Evolutionary conservation across 1,140 invertebrate genomes (phyloP).

Genomic region (Leptinotarsa defecta): DNA sequence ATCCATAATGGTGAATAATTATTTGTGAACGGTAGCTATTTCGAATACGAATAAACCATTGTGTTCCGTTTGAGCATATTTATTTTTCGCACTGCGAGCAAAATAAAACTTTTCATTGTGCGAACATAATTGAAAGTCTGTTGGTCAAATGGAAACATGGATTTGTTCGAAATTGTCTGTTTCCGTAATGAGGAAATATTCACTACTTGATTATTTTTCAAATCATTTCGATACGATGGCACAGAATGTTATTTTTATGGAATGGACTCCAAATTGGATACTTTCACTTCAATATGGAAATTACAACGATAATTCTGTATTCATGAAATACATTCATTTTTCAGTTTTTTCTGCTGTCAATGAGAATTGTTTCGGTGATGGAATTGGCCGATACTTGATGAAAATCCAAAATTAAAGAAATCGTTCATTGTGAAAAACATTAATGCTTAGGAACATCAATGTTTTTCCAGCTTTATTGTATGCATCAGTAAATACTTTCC

Average conservation of each 20-base stretch:
- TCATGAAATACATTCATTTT: too few relatives aligned
- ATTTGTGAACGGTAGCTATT: background rate
- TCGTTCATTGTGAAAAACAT: too few relatives aligned
- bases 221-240: background rate
- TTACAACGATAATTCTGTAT: too few relatives aligned
- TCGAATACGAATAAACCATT: background rate
- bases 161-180: background rate
- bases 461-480: too few relatives aligned
- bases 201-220: background rate
- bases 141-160: background rate
- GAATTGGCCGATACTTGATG: too few relatives aligned
- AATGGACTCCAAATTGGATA: background rate
- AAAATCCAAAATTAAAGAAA: too few relatives aligned
- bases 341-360: too few relatives aligned
- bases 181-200: background rate
- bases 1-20: background rate
- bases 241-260: background rate
- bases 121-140: background rate
- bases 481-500: too few relatives aligned
- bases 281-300: background rate
- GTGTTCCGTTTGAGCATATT: background rate
- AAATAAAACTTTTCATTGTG: constrained; percentile 6
- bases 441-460: too few relatives aligned
- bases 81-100: background rate
- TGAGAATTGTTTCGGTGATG: too few relatives aligned